Evolutionary conservation across 2,888 invertebrate species (phyloP).

Genomic region (Polydrusus tereticollis): DNA sequence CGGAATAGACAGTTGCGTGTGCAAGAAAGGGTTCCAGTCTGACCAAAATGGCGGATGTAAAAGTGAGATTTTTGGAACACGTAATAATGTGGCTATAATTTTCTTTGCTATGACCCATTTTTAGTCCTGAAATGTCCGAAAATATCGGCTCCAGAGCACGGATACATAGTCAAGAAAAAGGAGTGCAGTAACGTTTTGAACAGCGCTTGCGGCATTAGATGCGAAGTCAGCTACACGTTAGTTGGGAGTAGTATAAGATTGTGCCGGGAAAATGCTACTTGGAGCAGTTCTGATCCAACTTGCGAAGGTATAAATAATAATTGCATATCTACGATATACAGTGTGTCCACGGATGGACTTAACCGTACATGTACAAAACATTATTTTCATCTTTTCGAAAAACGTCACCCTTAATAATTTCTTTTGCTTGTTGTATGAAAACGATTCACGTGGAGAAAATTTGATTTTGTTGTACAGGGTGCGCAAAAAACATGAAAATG

Average conservation of each 20-base stretch:
- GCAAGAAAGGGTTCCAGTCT: constrained; percentile 73
- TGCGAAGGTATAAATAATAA: constrained; percentile 75
- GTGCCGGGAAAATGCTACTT: constrained; percentile 75
- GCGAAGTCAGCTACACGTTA: constrained; percentile 73
- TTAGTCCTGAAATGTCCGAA: constrained; percentile 73
- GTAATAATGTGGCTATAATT: background rate
- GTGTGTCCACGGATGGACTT: background rate
- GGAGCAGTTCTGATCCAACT: constrained; percentile 75
- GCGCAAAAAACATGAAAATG: no score
- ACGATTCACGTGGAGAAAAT: no score
- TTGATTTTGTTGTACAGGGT: no score
- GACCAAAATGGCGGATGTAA: constrained; percentile 70
- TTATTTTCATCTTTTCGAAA: no score
- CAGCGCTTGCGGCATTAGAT: constrained; percentile 79
- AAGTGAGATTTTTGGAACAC: constrained; percentile 64
- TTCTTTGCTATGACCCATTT: constrained; percentile 18
- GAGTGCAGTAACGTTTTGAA: constrained; percentile 76
- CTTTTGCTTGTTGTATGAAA: no score
- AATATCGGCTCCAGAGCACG: constrained; percentile 73
- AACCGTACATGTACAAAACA: no score
- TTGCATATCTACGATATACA: no score
- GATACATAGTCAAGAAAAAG: constrained; percentile 75
- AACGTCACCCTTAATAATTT: no score
- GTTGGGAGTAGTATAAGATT: constrained; percentile 71
- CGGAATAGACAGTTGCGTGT: constrained; percentile 72